Base-by-base conservation (phyloP, 2,888 invertebrate genomes). In the Digitonthophagus gazella region DNA sequence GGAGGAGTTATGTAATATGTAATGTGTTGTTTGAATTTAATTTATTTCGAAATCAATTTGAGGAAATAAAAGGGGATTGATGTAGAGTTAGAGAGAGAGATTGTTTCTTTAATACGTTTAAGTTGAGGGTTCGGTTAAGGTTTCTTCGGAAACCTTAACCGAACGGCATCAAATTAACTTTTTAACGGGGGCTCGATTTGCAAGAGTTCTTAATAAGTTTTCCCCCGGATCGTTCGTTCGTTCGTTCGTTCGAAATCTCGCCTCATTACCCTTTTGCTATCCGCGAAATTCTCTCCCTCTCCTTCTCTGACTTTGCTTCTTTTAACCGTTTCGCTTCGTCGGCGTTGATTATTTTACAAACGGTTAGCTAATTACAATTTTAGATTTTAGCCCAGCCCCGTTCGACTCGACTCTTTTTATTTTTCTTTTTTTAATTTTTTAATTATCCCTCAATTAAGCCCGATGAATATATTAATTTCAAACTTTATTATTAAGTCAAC, bases 251-350 rank as follows among this genome's bases (percentile, higher is more conserved):
- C 61, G n/a, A 18, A 20, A 61, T 79, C 79, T 79, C 75, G 79
- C 78, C 78, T 79, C 80, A 79, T 80, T 81, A 79, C 79, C 76
- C 80, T 72, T 14, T 55, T 61, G 55, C 67, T 5, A 28, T 11
- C 66, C 67, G 57, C 74, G 74, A n/a, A n/a, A n/a, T 44, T 44
- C 28, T 44, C 28, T 44, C 11, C 6, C 22, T 22, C 6, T 22
- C 6, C 22, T 22, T 6, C 6, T 22, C 6, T 22, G 3, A 8
- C 11, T 44, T 44, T 44, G 11, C 11, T 44, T 44, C 28, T 44
- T 44, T 8, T 44, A 6, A 11, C 3, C 28, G 28, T 44, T 11
- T 44, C 28, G 11, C 28, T 44, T 44, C 28, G 28, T 44, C 28
- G 28, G 28, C 28, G 28, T 44, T 44, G 28, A 44, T 44, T 44